phyloP scores from a whole-genome alignment of 2,888 invertebrate genomes.

The Zygogramma bicolorata region DNA sequence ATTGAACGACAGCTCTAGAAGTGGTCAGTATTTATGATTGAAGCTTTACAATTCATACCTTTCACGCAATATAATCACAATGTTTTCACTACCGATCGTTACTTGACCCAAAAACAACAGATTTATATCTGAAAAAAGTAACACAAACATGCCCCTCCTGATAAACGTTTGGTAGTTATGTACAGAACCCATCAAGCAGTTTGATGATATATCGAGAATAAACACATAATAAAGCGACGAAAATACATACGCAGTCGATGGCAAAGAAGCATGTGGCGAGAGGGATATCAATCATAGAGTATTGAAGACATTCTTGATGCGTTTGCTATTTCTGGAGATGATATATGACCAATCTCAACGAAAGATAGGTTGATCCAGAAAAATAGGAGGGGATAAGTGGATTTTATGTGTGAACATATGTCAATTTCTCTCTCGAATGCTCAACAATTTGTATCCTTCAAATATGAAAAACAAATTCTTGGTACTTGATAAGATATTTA shows the following conservation, averaged over 20 bases:
- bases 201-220: conserved; percentile 39
- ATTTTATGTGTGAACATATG: neutral
- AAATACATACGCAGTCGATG: conserved; percentile 31
- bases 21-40: too few relatives aligned
- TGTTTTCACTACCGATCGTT: too few relatives aligned
- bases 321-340: neutral
- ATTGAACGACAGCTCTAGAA: too few relatives aligned
- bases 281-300: conserved; percentile 1
- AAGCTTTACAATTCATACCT: too few relatives aligned
- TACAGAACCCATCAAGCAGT: conserved; percentile 20
- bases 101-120: too few relatives aligned
- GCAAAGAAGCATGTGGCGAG: conserved; percentile 7
- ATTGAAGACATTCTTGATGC: neutral
- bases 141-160: conserved; percentile 28
- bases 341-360: conserved; percentile 4
- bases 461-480: too few relatives aligned
- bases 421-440: neutral
- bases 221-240: conserved; percentile 38
- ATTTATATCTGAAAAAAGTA: conserved; percentile 18
- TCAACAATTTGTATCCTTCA: too few relatives aligned
- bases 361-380: neutral
- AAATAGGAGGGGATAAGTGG: neutral
- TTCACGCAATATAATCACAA: too few relatives aligned
- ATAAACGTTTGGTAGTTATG: conserved; percentile 21
- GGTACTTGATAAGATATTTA: too few relatives aligned